Evolutionary conservation across 2,888 invertebrate genomes (phyloP).

Genomic region (Steinernema hermaphroditum): DNA sequence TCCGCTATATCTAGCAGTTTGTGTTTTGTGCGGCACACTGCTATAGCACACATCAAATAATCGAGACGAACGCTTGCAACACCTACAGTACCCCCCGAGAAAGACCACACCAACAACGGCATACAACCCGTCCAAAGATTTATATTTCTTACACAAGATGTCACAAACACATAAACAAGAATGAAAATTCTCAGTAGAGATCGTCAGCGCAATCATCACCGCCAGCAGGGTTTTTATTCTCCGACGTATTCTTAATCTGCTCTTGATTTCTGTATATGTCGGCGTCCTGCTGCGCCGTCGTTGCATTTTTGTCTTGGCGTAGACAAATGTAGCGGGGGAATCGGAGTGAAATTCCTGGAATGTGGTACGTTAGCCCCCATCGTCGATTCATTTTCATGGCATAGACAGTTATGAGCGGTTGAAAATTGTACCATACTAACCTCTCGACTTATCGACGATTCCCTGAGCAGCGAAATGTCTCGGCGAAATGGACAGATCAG

Average conservation of each 20-base stretch:
- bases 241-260: slow-evolving; percentile 73
- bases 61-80: too few relatives aligned
- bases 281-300: slow-evolving; percentile 79
- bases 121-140: too few relatives aligned
- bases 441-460: slow-evolving; percentile 71
- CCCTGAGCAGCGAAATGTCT: slow-evolving; percentile 83
- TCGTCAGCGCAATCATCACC: slow-evolving; percentile 46
- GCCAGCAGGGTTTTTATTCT: slow-evolving; percentile 39
- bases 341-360: slow-evolving; percentile 86
- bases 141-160: too few relatives aligned
- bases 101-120: too few relatives aligned
- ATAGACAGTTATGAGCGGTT: too few relatives aligned
- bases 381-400: too few relatives aligned
- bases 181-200: slow-evolving; percentile 60
- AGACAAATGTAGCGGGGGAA: slow-evolving; percentile 76
- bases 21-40: too few relatives aligned
- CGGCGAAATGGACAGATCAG: slow-evolving; percentile 93
- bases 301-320: slow-evolving; percentile 88
- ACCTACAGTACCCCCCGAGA: too few relatives aligned
- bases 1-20: too few relatives aligned
- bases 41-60: too few relatives aligned
- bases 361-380: too few relatives aligned
- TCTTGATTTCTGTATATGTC: slow-evolving; percentile 81
- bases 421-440: too few relatives aligned
- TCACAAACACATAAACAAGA: slow-evolving; percentile 35